Evolutionary conservation across 1,140 invertebrate genomes (phyloP).

Genomic region (Tetramorium simillimum): DNA sequence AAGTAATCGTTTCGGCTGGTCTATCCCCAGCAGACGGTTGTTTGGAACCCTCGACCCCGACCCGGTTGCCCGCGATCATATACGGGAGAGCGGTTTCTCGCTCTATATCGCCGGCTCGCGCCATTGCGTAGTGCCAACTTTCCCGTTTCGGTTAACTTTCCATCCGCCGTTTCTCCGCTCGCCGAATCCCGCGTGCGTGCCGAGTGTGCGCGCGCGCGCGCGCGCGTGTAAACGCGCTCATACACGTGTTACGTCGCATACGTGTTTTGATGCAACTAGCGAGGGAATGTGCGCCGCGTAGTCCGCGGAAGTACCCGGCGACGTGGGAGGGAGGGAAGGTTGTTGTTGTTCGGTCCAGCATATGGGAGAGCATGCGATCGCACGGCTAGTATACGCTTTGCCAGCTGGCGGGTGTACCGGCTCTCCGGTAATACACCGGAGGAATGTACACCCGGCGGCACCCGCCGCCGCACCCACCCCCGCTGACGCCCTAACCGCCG

Average conservation of each 20-base stretch:
- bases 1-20: slow-evolving; percentile 43
- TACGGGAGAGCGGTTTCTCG: slow-evolving; percentile 14
- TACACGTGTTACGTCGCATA: slow-evolving; percentile 33
- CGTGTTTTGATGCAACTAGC: slow-evolving; percentile 35
- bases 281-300: not conserved
- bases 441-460: slow-evolving; percentile 52
- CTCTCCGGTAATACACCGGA: slow-evolving; percentile 74
- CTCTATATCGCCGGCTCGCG: slow-evolving; percentile 9
- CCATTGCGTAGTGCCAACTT: slow-evolving; percentile 44
- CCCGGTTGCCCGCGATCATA: not conserved
- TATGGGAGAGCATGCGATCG: slow-evolving; percentile 71
- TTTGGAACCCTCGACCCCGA: slow-evolving; percentile 20
- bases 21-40: slow-evolving; percentile 19
- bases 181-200: too few species aligned
- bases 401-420: slow-evolving; percentile 66
- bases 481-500: not conserved
- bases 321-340: not conserved
- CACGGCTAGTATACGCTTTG: slow-evolving; percentile 46
- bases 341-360: slow-evolving; percentile 67
- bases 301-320: not conserved
- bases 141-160: slow-evolving; percentile 29
- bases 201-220: not conserved
- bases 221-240: slow-evolving; percentile 1
- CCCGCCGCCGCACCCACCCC: not conserved
- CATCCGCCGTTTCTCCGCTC: not conserved